Evolutionary conservation across 2,113 vertebrate genomes (phyloP), one percentile per base, ranked within the genome.

Genomic region (Phodopus roborovskii): DNA sequence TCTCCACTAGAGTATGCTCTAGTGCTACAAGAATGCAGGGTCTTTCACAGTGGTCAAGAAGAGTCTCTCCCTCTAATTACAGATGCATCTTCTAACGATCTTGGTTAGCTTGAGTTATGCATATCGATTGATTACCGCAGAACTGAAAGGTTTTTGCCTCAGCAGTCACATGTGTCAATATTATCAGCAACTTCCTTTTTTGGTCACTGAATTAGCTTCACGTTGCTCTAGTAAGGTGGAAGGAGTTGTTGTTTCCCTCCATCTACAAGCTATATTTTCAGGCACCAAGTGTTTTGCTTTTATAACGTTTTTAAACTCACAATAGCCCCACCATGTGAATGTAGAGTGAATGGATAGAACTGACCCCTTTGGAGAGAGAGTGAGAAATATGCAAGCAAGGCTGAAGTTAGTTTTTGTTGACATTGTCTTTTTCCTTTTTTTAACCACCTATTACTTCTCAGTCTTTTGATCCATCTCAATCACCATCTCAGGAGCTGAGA

Each of bases 1-100:
- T 95, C 93, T 83, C 98, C 99, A 98, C 98, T 98, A 99, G 99
- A 98, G 98, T 92, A 97, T 97, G 97, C 98, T 98, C 97, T 97
- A 95, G 98, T 91, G 98, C 97, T 94, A 17, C 94, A 77, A 98
- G 96, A 98, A 90, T 90, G 95, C 50, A 83, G 84, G 45, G 66
- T 22, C 39, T 73, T 70, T 42, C 94, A 87, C 33, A 1, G 9
- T 13, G 53, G 60, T 58, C 74, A 56, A 90, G 77, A 7, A 60
- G 13, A 87, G 10, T 9, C 26, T 93, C 68, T 58, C 36, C 33
- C 45, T 96, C 33, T 92, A 48, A 93, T 85, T 78, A 78, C 42
- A 16, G 17, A 90, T 22, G 39, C n/a, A 26, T 85, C 78, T 62
- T 91, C 84, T 60, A 95, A 79, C 56, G 90, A 64, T 92, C 56